Percentiles rank a stretch among this genome's conserved stretches.
Conservation (phyloP, 2,113 vertebrate species). For the Notothenia rossii region DNA sequence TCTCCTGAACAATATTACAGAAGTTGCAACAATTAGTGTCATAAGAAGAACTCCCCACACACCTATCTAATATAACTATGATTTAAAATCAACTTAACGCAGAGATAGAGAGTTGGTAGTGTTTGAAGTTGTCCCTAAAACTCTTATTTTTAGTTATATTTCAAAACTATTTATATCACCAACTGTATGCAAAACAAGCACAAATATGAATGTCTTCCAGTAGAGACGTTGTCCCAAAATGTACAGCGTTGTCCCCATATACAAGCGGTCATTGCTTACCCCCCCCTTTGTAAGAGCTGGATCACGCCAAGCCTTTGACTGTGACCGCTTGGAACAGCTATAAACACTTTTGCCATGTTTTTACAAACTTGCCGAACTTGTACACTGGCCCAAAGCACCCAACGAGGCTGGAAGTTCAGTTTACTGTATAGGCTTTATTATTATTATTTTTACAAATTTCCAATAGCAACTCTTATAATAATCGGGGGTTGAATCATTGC, state of each 20-base stretch:
- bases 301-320: not conserved
- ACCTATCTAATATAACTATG: too few species aligned
- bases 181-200: not conserved
- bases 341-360: not conserved
- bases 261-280: slow-evolving; percentile 4
- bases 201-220: slow-evolving; percentile 11
- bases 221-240: slow-evolving; percentile 3
- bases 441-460: not conserved
- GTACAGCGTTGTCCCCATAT: not conserved
- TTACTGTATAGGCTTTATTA: not conserved
- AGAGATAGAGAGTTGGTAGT: not conserved
- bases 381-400: not conserved
- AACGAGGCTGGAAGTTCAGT: not conserved
- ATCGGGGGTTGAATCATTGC: not conserved
- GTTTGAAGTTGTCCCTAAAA: slow-evolving; percentile 7
- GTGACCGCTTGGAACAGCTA: not conserved
- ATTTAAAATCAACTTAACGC: not conserved
- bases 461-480: not conserved
- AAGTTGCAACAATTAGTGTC: not conserved
- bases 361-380: not conserved
- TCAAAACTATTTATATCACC: slow-evolving; percentile 6
- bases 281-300: not conserved
- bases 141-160: not conserved
- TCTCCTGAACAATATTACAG: slow-evolving; percentile 2
- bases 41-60: not conserved